phyloP scores from a whole-genome alignment of 2,113 vertebrate species.

The Podilymbus podiceps region DNA sequence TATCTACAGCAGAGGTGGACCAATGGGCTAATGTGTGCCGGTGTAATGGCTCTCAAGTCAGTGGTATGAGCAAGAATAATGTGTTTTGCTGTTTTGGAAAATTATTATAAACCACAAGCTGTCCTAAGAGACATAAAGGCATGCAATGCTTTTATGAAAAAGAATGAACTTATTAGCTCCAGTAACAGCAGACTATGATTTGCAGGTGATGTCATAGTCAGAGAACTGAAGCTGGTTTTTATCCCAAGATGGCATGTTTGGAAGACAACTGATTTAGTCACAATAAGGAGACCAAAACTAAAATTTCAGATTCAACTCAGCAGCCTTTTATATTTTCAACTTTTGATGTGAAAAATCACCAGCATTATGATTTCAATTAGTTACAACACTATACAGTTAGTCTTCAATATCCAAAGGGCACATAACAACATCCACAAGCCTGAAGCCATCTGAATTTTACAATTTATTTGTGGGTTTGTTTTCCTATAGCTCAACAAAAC shows the following conservation, averaged over 20 bases:
- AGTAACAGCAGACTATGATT: not conserved
- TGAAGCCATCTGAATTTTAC: not conserved
- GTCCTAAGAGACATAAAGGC: not conserved
- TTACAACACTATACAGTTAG: not conserved
- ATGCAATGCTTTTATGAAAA: not conserved
- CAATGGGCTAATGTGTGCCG: not conserved
- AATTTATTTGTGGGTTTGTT: not conserved
- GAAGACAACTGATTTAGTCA: not conserved
- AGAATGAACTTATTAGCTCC: not conserved
- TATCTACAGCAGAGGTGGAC: not conserved
- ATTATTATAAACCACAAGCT: slow-evolving; percentile 11
- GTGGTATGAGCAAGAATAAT: not conserved
- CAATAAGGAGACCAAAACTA: not conserved
- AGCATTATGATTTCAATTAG: not conserved
- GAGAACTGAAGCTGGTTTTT: not conserved
- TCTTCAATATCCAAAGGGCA: not conserved
- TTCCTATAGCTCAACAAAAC: not conserved
- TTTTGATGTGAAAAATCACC: not conserved
- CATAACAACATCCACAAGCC: not conserved
- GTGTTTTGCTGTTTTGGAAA: not conserved
- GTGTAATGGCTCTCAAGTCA: not conserved
- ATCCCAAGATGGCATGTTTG: not conserved
- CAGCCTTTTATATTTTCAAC: not conserved
- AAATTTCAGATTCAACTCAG: not conserved
- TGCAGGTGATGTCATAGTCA: not conserved